These are phyloP conservation scores for Tylochromis polylepis DNA, from an alignment of 2,113 vertebrate genomes.

Conservation along the genomic window DNA sequence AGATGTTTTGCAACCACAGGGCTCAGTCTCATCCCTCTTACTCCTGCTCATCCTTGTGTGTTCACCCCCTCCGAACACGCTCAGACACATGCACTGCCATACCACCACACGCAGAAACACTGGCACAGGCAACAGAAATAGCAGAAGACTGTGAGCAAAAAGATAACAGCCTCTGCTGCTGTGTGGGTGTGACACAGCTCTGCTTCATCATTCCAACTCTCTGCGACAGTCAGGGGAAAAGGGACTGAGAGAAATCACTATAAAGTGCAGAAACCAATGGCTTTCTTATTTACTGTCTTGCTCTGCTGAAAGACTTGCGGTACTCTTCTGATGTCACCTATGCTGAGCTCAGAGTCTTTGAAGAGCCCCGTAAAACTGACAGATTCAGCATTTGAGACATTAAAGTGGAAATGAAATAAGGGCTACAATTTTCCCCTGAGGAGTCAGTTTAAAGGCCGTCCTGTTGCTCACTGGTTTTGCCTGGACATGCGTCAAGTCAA, in stretches of 20 bases:
- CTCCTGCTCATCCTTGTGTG: slow-evolving; percentile 8
- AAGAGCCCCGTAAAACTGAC: neutral
- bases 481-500: slow-evolving; percentile 3
- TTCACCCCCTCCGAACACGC: slow-evolving; percentile 8
- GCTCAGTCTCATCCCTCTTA: slow-evolving; percentile 13
- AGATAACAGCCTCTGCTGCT: slow-evolving; percentile 56
- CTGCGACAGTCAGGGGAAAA: slow-evolving; percentile 8
- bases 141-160: slow-evolving; percentile 37
- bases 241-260: slow-evolving; percentile 22
- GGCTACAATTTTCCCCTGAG: neutral
- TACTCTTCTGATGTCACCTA: slow-evolving; percentile 26
- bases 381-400: slow-evolving; percentile 19
- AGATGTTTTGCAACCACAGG: slow-evolving; percentile 25
- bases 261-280: slow-evolving; percentile 29
- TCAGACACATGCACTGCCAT: neutral
- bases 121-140: slow-evolving; percentile 38
- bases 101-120: neutral
- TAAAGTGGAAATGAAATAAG: slow-evolving; percentile 21
- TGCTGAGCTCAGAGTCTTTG: slow-evolving; percentile 16
- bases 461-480: neutral
- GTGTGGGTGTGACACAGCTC: slow-evolving; percentile 52
- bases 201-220: slow-evolving; percentile 23
- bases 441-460: neutral
- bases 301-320: neutral
- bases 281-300: slow-evolving; percentile 24